Conservation (phyloP, 2,113 vertebrate genomes). For the Microtus montanus region DNA sequence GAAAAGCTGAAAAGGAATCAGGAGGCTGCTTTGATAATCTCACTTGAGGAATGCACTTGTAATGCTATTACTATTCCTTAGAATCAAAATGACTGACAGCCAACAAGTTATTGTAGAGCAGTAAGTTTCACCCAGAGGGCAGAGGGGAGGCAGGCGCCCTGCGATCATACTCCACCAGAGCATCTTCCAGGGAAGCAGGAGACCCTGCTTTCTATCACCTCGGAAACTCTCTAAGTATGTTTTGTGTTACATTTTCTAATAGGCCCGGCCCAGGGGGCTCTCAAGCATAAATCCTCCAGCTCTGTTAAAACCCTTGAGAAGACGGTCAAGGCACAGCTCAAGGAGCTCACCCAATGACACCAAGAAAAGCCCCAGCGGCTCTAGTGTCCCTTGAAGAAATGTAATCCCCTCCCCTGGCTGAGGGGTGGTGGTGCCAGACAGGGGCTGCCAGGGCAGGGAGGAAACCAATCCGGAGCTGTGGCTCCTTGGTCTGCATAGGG, state of each 20-base stretch:
- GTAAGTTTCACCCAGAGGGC: neutral
- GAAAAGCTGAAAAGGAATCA: neutral
- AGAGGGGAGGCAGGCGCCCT: neutral
- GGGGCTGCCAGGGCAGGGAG: neutral
- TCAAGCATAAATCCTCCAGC: constrained; percentile 51
- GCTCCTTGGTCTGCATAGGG: constrained; percentile 9
- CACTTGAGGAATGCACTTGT: neutral
- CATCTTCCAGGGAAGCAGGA: constrained; percentile 26
- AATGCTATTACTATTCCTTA: neutral
- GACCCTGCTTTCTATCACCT: constrained; percentile 42
- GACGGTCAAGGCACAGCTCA: constrained; percentile 21
- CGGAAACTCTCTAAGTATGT: constrained; percentile 44
- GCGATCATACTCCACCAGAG: neutral
- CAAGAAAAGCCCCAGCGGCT: neutral
- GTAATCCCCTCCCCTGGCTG: neutral
- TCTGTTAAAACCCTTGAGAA: constrained; percentile 52
- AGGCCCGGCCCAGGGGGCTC: constrained; percentile 37
- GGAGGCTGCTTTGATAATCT: neutral
- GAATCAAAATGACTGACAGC: neutral
- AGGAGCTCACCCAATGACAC: neutral
- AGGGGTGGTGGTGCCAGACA: neutral
- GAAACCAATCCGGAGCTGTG: neutral
- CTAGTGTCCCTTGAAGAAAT: constrained; percentile 47
- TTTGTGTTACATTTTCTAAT: constrained; percentile 42
- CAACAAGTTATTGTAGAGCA: neutral